Base-by-base conservation (phyloP, 2,888 invertebrate genomes). In the Nycteola revayana region DNA sequence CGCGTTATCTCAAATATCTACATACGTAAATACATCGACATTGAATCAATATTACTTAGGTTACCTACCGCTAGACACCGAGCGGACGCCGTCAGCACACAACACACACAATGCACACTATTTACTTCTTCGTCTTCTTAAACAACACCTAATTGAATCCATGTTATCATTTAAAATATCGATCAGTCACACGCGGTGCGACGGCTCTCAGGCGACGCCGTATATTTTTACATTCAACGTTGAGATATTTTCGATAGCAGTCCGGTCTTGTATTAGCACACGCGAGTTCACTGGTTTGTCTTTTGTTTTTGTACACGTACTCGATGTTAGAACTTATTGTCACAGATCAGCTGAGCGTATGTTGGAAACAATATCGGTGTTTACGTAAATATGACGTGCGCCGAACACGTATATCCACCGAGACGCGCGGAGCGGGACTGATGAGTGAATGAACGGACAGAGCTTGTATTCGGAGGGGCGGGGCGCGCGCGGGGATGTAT, bases 151-250 rank as follows among this genome's bases (percentile, higher is more conserved):
- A 78, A 85, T 85, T 84, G 78, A 86, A 87, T 82, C 76, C 87
- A 84, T 87, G 83, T 84, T 87, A 87, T 84, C 83, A 86, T 87
- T 87, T 83, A 84, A 78, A 87, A 82, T 87, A 88, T 88, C 85
- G 87, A 88, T 87, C 85, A 84, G 83, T 82, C 80, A 81, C 85
- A 85, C 80, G 80, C 77, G 74, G 77, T 66, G 60, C 67, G 66
- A 71, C 77, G 66, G 73, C 74, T 72, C 81, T 80, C 74, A 51
- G 69, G 64, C 76, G 84, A 80, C 81, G 82, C 66, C 75, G 77
- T 81, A 78, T 87, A 86, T 86, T 88, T 86, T 84, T 85, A 84
- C 78, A 82, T 83, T 80, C 72, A 69, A 68, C 68, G 62, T 59
- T 50, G 74, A 79, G 76, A 82, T 81, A 81, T 83, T 81, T 80